A percentile compares a stretch with the other conserved stretches of the same genome.
These are phyloP conservation scores for Chlamydotis undulata DNA, from an alignment of 2,113 vertebrate genomes.

Conservation along the genomic window DNA sequence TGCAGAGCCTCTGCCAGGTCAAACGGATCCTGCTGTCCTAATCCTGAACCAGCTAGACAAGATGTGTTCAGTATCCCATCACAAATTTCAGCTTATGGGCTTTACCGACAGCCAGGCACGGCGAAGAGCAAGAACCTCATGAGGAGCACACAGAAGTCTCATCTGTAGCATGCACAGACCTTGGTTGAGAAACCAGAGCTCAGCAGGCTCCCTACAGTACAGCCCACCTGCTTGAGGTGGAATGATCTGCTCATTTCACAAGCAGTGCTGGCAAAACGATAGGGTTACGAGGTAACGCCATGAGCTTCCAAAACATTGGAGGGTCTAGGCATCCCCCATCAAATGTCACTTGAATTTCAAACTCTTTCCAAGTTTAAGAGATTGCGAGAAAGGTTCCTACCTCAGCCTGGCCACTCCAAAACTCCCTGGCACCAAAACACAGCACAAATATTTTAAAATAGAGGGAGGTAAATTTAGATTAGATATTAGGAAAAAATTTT, in stretches of 20 bases:
- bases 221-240: neutral
- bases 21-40: neutral
- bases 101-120: fast-evolving
- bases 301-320: neutral
- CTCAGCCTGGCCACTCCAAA: neutral
- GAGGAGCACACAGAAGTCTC: neutral
- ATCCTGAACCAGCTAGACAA: neutral
- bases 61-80: neutral
- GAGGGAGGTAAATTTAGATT: too few relatives aligned
- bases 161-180: neutral
- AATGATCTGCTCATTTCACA: neutral
- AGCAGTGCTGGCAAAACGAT: neutral
- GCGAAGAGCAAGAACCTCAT: neutral
- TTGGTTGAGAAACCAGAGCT: neutral
- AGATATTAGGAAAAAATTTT: too few relatives aligned
- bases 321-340: neutral
- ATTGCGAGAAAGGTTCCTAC: neutral
- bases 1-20: neutral
- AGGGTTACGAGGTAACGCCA: neutral
- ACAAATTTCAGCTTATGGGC: neutral
- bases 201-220: neutral
- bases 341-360: neutral
- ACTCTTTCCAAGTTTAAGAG: neutral
- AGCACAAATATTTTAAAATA: neutral
- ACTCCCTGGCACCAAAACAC: neutral